phyloP scores from a whole-genome alignment of 2,113 vertebrate genomes.

The Charina bottae region DNA sequence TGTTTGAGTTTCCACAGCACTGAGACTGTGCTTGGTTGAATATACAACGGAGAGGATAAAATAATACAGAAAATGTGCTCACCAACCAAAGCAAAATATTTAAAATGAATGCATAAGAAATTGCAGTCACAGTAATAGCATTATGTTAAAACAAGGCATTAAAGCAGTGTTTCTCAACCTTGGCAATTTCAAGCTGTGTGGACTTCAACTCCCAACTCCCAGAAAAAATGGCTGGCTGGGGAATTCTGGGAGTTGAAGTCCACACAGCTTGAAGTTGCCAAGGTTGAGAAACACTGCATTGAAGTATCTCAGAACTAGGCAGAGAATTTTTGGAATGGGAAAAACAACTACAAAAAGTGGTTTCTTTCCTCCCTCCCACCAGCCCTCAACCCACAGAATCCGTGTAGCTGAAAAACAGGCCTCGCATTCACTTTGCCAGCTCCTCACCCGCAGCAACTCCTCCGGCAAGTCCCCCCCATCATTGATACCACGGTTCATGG shows the following conservation, averaged over 20 bases:
- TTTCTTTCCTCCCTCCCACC: neutral
- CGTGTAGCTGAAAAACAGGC: too few relatives aligned
- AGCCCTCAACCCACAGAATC: neutral
- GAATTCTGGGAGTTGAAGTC: neutral
- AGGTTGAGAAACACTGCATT: neutral
- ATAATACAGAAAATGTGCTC: neutral
- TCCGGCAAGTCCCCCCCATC: constrained; percentile 90
- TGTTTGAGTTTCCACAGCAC: neutral
- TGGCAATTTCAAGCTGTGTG: neutral
- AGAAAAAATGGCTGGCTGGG: too few relatives aligned
- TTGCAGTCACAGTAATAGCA: too few relatives aligned
- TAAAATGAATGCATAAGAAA: neutral
- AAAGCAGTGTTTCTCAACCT: neutral
- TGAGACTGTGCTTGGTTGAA: neutral
- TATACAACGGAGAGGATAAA: neutral
- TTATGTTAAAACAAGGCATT: neutral
- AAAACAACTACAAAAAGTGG: neutral
- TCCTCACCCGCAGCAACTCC: constrained; percentile 86
- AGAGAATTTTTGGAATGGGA: neutral
- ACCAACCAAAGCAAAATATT: neutral
- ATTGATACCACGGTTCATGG: constrained; percentile 92
- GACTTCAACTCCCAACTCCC: neutral
- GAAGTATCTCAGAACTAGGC: neutral
- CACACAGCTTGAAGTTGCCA: neutral
- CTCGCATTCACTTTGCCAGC: too few relatives aligned